These are phyloP conservation scores for Timema cristinae DNA, from an alignment of 2,888 invertebrate species.

Conservation along the genomic window DNA sequence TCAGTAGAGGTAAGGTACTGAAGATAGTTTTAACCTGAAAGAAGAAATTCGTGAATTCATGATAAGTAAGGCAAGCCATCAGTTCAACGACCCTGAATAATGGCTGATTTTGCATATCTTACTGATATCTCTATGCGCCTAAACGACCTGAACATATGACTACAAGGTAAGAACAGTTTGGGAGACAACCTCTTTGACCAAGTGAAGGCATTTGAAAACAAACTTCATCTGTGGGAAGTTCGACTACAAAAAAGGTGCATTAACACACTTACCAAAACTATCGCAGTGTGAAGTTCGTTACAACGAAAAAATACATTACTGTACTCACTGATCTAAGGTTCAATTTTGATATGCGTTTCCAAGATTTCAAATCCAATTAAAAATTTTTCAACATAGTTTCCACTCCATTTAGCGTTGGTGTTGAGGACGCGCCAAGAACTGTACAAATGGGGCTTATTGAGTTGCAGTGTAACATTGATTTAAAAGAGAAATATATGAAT, in stretches of 20 bases:
- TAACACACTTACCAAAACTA: background rate
- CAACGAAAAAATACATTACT: constrained; percentile 4
- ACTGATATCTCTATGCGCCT: background rate
- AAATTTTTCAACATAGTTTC: background rate
- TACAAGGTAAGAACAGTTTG: background rate
- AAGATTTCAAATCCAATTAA: constrained; percentile 9
- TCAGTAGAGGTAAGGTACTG: constrained; percentile 15
- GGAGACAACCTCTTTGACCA: background rate
- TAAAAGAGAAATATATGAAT: background rate
- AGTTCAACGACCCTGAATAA: background rate
- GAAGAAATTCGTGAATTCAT: constrained; percentile 15
- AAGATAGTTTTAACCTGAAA: constrained; percentile 1
- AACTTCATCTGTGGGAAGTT: background rate
- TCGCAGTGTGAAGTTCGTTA: background rate
- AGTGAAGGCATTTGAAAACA: constrained; percentile 8
- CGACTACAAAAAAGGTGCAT: background rate
- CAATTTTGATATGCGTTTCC: background rate
- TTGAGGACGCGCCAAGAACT: background rate
- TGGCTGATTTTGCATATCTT: background rate
- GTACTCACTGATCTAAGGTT: background rate
- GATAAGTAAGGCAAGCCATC: background rate
- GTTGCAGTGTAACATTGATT: background rate
- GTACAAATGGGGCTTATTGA: constrained; percentile 2
- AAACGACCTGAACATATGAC: background rate
- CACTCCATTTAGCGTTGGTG: background rate